Conservation (phyloP, 2,888 invertebrate species). For the Ochropacha duplaris region DNA sequence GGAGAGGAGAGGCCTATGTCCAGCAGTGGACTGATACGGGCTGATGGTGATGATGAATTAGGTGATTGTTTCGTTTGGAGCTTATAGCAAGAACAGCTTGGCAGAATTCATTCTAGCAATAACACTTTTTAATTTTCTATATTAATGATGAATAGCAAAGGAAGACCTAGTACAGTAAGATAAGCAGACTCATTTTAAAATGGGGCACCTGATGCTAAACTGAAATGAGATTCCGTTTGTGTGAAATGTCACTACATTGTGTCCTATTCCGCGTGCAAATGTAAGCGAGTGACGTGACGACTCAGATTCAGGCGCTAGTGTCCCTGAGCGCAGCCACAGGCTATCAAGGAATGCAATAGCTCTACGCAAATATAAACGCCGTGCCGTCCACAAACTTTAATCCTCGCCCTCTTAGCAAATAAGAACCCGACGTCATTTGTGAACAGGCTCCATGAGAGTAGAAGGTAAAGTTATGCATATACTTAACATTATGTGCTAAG, state of each 20-base stretch:
- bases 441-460: constrained; percentile 24
- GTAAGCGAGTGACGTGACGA: not conserved
- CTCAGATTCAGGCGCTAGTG: constrained; percentile 23
- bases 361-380: constrained; percentile 52
- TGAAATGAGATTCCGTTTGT: constrained; percentile 37
- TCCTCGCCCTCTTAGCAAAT: constrained; percentile 25
- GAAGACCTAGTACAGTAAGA: not conserved
- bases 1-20: too few relatives aligned
- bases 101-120: too few relatives aligned
- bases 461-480: constrained; percentile 15
- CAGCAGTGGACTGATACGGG: too few relatives aligned
- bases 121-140: not conserved
- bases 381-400: constrained; percentile 12
- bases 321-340: constrained; percentile 49
- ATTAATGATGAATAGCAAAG: not conserved
- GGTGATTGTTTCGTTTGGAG: too few relatives aligned
- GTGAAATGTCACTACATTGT: constrained; percentile 19
- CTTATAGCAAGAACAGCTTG: too few relatives aligned
- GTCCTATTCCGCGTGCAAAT: constrained; percentile 6
- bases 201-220: constrained; percentile 6
- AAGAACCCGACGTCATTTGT: constrained; percentile 37
- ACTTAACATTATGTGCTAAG: constrained; percentile 2
- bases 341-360: constrained; percentile 49
- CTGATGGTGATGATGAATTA: too few relatives aligned
- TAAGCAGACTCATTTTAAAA: not conserved